Conservation (phyloP, 2,888 invertebrate genomes). For the Zootermopsis nevadensis region DNA sequence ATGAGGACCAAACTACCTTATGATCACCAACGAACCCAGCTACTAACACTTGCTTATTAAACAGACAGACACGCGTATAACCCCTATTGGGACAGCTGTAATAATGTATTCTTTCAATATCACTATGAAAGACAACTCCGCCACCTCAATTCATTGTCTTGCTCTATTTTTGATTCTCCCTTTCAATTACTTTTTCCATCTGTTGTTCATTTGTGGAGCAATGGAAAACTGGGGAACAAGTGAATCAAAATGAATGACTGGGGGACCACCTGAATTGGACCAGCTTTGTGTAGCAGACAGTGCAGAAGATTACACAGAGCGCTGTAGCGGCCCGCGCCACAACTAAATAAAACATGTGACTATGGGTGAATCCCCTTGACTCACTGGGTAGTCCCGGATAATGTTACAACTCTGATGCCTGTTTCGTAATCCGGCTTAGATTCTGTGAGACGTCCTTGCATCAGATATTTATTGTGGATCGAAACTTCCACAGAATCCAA, state of each 20-base stretch:
- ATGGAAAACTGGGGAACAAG: conserved; percentile 43
- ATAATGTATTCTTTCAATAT: not conserved
- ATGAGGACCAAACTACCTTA: too few relatives aligned
- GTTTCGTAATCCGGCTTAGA: too few relatives aligned
- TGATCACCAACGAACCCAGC: too few relatives aligned
- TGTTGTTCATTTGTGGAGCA: not conserved
- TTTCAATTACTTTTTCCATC: not conserved
- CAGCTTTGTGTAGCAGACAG: conserved; percentile 34
- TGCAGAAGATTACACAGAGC: not conserved
- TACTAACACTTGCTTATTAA: too few relatives aligned
- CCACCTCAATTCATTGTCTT: too few relatives aligned
- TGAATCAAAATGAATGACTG: conserved; percentile 40
- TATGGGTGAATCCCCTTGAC: too few relatives aligned
- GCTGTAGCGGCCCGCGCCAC: not conserved
- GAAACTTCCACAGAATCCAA: too few relatives aligned
- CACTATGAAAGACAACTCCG: not conserved
- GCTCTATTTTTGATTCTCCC: not conserved
- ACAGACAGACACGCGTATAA: not conserved
- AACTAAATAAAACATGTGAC: too few relatives aligned
- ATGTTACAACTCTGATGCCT: too few relatives aligned
- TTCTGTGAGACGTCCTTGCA: too few relatives aligned
- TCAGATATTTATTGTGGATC: too few relatives aligned
- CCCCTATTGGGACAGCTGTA: not conserved
- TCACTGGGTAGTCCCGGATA: too few relatives aligned
- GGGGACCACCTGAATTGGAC: conserved; percentile 45